These are phyloP conservation scores for Carcina quercana DNA, from an alignment of 2,888 invertebrate species.

Conservation along the genomic window DNA sequence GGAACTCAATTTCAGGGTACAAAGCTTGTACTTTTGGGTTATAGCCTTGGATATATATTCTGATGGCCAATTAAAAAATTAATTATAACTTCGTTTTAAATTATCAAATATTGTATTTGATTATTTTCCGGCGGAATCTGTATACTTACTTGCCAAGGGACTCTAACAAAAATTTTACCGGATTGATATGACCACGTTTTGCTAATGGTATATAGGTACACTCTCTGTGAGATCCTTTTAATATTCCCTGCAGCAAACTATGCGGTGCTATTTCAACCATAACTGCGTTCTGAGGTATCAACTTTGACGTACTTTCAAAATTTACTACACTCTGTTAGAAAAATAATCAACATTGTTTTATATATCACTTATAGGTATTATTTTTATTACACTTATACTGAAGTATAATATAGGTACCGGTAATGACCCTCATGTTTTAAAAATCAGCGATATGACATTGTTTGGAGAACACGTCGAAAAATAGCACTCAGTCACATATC, in stretches of 20 bases:
- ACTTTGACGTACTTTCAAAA: conserved; percentile 83
- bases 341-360: too few species aligned
- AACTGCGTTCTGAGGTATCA: conserved; percentile 86
- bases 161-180: conserved; percentile 67
- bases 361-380: too few species aligned
- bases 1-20: conserved; percentile 81
- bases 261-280: conserved; percentile 91
- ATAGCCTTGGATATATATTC: conserved; percentile 82
- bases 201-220: conserved; percentile 82
- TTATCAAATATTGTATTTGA: too few species aligned
- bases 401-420: too few species aligned
- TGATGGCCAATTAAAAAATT: too few species aligned
- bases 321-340: conserved; percentile 76
- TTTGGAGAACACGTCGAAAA: too few species aligned
- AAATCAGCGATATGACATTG: too few species aligned
- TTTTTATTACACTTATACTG: too few species aligned
- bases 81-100: too few species aligned
- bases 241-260: conserved; percentile 86
- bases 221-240: conserved; percentile 80
- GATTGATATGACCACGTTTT: conserved; percentile 76
- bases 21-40: conserved; percentile 80
- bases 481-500: too few species aligned
- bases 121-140: too few species aligned
- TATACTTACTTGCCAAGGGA: conserved; percentile 78
- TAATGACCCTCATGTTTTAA: too few species aligned